Conservation (phyloP, 2,888 invertebrate species). For the Drosophila putrida region DNA sequence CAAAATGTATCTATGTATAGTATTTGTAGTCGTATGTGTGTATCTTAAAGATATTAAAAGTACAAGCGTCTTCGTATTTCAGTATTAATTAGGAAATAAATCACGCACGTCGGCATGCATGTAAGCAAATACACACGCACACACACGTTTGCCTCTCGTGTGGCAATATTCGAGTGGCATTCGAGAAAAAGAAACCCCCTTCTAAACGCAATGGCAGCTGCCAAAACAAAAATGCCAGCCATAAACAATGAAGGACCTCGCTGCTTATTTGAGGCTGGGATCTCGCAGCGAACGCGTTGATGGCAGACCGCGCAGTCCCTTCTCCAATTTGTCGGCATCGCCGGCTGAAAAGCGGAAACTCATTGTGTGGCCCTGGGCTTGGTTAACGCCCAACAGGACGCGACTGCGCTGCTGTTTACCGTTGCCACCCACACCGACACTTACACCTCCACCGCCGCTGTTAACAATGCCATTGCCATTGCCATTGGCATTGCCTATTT, state of each 20-base stretch:
- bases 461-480: too few relatives aligned
- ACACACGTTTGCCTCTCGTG: conserved; percentile 26
- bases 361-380: conserved; percentile 57
- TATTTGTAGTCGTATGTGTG: conserved; percentile 39
- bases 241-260: conserved; percentile 26
- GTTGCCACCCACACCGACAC: not conserved
- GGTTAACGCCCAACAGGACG: conserved; percentile 58
- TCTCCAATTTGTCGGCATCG: conserved; percentile 88
- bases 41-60: conserved; percentile 78
- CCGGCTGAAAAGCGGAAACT: conserved; percentile 90
- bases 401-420: conserved; percentile 46
- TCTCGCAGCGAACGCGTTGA: conserved; percentile 89
- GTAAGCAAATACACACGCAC: conserved; percentile 39
- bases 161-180: conserved; percentile 30
- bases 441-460: not conserved
- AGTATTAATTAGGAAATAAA: conserved; percentile 78
- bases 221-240: conserved; percentile 19
- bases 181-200: not conserved
- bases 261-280: conserved; percentile 63
- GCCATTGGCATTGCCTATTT: conserved; percentile 1
- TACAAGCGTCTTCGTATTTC: conserved; percentile 80
- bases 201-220: conserved; percentile 3
- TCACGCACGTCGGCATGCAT: conserved; percentile 62
- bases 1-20: conserved; percentile 16
- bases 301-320: conserved; percentile 87